Evolutionary conservation across 1,140 invertebrate genomes (phyloP), one percentile per base, ranked within the genome.

Genomic region (Onthophagus taurus): DNA sequence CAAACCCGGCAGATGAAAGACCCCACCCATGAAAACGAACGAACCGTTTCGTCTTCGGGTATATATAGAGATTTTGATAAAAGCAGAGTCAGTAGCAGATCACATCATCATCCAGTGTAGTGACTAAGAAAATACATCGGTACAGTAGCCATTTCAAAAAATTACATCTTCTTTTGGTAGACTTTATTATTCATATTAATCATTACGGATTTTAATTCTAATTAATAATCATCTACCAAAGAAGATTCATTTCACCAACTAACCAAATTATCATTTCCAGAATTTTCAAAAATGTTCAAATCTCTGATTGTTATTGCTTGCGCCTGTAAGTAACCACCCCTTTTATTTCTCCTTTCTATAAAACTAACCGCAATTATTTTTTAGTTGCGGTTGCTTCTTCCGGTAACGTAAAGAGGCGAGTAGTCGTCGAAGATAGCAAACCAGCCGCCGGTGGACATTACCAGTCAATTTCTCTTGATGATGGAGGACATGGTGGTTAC

Each of bases 241-340:
- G n/a, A n/a, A n/a, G n/a, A n/a, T n/a, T n/a, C n/a, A n/a, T n/a
- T n/a, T n/a, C n/a, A n/a, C n/a, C n/a, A n/a, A n/a, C n/a, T n/a
- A n/a, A n/a, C n/a, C n/a, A n/a, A n/a, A n/a, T n/a, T n/a, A n/a
- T n/a, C n/a, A n/a, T n/a, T n/a, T n/a, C n/a, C n/a, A n/a, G n/a
- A n/a, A n/a, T n/a, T n/a, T n/a, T n/a, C 24, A 2, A 23, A 21
- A 14, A 41, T 41, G 37, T 30, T 41, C 9, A 21, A 24, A 23
- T 41, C 18, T 13, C 16, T 41, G 12, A 24, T 41, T 24, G 18
- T 41, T 41, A 24, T 23, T 17, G 37, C 37, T 29, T 41, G 37
- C 37, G 37, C 37, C 37, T 41, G 37, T 41, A 41, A 41, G 37
- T 41, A 41, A 26, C 8, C 9, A 12, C 7, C 24, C 24, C n/a